Percentiles rank a stretch among this genome's conserved stretches.
These are phyloP conservation scores for Cremastinae sp. DNA, from an alignment of 2,888 invertebrate genomes.

Conservation along the genomic window DNA sequence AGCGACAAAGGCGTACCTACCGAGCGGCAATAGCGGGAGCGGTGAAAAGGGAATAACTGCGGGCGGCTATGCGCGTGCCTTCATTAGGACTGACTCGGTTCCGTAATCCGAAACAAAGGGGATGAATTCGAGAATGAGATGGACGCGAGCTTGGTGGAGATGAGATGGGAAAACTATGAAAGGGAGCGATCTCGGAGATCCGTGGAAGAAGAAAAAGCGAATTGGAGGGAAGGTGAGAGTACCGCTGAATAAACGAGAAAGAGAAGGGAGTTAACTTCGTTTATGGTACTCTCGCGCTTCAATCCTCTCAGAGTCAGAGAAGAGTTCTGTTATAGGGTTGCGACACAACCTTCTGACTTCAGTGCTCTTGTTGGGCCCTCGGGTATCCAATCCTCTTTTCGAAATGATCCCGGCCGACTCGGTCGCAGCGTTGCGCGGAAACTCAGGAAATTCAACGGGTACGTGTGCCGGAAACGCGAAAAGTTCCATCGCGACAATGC, in stretches of 20 bases:
- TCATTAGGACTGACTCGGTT: constrained; percentile 71
- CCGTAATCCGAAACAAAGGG: constrained; percentile 71
- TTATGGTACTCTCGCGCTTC: constrained; percentile 56
- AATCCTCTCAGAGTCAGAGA: constrained; percentile 33
- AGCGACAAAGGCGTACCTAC: constrained; percentile 46
- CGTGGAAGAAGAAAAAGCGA: constrained; percentile 5
- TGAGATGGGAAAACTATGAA: constrained; percentile 36
- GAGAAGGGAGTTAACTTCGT: constrained; percentile 67
- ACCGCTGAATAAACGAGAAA: constrained; percentile 46
- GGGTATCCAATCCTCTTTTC: constrained; percentile 40
- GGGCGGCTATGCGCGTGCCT: constrained; percentile 70
- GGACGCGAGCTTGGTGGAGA: constrained; percentile 33
- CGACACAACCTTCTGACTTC: constrained; percentile 21
- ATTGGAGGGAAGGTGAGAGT: constrained; percentile 23
- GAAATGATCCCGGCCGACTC: constrained; percentile 47
- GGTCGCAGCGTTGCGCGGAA: constrained; percentile 46
- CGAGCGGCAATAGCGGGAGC: constrained; percentile 39
- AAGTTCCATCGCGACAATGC: constrained; percentile 61
- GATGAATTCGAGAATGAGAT: constrained; percentile 46
- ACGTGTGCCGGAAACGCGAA: constrained; percentile 67
- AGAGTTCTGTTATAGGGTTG: constrained; percentile 35
- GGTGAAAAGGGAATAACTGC: no score
- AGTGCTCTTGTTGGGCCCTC: constrained; percentile 30
- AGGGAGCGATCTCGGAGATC: constrained; percentile 3
- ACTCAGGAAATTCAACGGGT: constrained; percentile 63